Conservation (phyloP, 2,888 invertebrate species). For the Carpatolechia fugitivella region DNA sequence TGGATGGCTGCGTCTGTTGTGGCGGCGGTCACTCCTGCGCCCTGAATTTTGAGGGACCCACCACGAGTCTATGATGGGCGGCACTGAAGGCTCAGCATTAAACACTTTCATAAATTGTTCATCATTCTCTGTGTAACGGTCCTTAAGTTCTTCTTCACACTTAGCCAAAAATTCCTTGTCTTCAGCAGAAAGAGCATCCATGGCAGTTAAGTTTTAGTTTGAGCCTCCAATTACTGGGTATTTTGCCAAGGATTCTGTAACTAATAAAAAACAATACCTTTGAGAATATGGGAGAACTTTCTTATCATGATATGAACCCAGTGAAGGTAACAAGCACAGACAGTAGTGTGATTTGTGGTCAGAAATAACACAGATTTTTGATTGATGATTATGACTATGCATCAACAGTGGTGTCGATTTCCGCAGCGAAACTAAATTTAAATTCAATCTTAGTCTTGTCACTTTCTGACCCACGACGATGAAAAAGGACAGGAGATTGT, state of each 20-base stretch:
- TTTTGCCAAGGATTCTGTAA: constrained; percentile 42
- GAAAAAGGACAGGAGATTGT: too few relatives aligned
- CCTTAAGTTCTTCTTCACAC: constrained; percentile 81
- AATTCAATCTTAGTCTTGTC: too few relatives aligned
- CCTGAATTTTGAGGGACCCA: constrained; percentile 46
- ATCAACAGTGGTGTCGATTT: too few relatives aligned
- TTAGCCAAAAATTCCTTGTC: constrained; percentile 80
- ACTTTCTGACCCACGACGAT: too few relatives aligned
- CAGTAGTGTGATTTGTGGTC: too few relatives aligned
- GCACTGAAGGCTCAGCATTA: constrained; percentile 58
- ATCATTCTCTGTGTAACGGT: constrained; percentile 82
- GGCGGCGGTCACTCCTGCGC: constrained; percentile 50
- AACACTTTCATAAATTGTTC: constrained; percentile 77
- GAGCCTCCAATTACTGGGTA: constrained; percentile 28
- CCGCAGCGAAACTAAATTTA: too few relatives aligned
- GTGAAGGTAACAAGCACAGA: not conserved
- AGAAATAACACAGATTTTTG: too few relatives aligned
- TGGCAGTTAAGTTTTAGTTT: constrained; percentile 40
- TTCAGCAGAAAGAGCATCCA: constrained; percentile 66
- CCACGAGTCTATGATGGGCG: constrained; percentile 82
- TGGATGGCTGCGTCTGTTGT: constrained; percentile 39
- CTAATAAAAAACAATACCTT: constrained; percentile 36
- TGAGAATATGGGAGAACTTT: too few relatives aligned
- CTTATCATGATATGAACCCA: not conserved
- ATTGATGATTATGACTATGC: too few relatives aligned